phyloP scores from a whole-genome alignment of 2,113 vertebrate species.

The Paradoxurus hermaphroditus region DNA sequence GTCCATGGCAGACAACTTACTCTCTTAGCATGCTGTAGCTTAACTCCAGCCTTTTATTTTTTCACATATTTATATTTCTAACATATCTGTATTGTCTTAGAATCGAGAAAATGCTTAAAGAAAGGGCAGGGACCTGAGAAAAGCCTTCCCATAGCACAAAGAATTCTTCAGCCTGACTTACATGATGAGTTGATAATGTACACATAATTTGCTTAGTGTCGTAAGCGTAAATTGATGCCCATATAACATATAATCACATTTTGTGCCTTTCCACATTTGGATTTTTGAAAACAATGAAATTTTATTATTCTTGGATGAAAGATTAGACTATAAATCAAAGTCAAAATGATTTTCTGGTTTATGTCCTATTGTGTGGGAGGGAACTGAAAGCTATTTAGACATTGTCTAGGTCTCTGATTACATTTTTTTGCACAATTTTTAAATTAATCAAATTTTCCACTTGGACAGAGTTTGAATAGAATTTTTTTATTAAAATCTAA shows the following conservation, averaged over 20 bases:
- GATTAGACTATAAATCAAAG: not conserved
- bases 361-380: not conserved
- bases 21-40: not conserved
- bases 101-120: not conserved
- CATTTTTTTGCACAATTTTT: conserved; percentile 61
- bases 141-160: not conserved
- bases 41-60: not conserved
- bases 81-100: not conserved
- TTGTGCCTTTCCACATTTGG: not conserved
- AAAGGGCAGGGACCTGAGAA: not conserved
- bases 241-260: not conserved
- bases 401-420: conserved; percentile 65
- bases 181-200: not conserved
- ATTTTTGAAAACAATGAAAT: conserved; percentile 20
- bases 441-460: conserved; percentile 77
- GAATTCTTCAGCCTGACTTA: not conserved
- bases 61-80: not conserved
- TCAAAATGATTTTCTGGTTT: conserved; percentile 64
- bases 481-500: conserved; percentile 72
- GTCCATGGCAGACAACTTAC: not conserved
- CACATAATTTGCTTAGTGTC: not conserved
- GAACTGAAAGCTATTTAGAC: conserved; percentile 61
- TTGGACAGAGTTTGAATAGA: conserved; percentile 59
- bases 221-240: not conserved
- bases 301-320: conserved; percentile 28